Percentiles rank a stretch among this genome's conserved stretches.
phyloP scores from a whole-genome alignment of 2,888 invertebrate species.

The Dynastes grantii region DNA sequence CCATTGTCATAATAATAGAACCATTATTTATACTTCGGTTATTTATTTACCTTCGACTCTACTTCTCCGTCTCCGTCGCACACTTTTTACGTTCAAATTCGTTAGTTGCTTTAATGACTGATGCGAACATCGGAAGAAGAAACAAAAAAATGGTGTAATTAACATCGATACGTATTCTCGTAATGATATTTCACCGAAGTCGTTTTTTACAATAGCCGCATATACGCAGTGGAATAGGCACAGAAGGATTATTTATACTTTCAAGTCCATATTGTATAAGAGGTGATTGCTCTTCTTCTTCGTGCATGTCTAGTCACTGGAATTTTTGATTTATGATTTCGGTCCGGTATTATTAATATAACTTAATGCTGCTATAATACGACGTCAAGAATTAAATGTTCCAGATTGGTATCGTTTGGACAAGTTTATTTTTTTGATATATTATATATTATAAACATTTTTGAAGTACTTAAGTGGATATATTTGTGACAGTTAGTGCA shows the following conservation, averaged over 20 bases:
- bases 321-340: conserved; percentile 24
- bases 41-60: conserved; percentile 31
- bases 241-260: conserved; percentile 21
- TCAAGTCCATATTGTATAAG: conserved; percentile 26
- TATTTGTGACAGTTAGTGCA: no score
- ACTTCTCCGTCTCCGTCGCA: conserved; percentile 30
- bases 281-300: conserved; percentile 23
- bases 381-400: conserved; percentile 6
- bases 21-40: conserved; percentile 44
- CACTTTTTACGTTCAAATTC: conserved; percentile 28
- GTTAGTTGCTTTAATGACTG: conserved; percentile 39
- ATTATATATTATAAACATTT: no score
- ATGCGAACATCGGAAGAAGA: conserved; percentile 14
- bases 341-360: conserved; percentile 9
- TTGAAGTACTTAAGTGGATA: no score
- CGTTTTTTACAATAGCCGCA: conserved; percentile 5
- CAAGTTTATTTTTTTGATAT: neutral
- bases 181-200: conserved; percentile 30
- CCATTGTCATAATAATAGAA: conserved; percentile 46
- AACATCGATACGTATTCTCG: conserved; percentile 32
- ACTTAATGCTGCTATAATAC: conserved; percentile 13
- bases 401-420: neutral
- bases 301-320: conserved; percentile 3
- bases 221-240: neutral
- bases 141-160: conserved; percentile 30